A percentile compares a stretch with the other conserved stretches of the same genome.
Evolutionary conservation across 2,113 vertebrate genomes (phyloP).

Genomic region (Callospermophilus lateralis): DNA sequence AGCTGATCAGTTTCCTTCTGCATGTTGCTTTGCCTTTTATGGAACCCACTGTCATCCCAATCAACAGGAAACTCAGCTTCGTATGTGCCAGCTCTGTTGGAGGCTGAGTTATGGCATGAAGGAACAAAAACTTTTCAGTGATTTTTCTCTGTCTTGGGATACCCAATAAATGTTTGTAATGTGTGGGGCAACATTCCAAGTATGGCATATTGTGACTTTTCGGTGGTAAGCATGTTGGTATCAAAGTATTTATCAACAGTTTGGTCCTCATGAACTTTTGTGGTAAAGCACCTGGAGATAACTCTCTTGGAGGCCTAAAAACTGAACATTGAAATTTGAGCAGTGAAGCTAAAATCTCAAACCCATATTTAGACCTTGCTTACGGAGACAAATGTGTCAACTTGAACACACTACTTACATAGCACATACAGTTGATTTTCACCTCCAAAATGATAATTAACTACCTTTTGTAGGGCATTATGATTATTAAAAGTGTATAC

Average conservation of each 20-base stretch:
- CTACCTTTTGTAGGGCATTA: background rate
- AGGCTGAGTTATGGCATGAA: background rate
- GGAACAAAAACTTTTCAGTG: background rate
- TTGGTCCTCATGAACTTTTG: background rate
- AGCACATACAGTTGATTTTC: background rate
- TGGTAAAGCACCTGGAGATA: background rate
- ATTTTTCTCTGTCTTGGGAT: background rate
- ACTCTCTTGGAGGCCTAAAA: background rate
- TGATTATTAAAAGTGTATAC: background rate
- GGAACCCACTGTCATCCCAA: background rate
- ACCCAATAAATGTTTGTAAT: background rate
- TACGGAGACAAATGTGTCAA: background rate
- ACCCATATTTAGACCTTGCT: background rate
- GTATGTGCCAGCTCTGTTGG: rapidly evolving
- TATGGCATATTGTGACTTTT: background rate
- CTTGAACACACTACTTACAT: background rate
- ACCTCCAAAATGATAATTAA: background rate
- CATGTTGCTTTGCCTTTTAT: background rate
- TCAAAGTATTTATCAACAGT: background rate
- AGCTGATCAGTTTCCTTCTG: background rate
- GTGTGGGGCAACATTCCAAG: background rate
- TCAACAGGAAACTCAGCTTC: background rate
- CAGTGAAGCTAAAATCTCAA: background rate
- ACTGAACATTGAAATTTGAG: background rate
- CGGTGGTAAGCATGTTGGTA: rapidly evolving